Evolutionary conservation across 2,888 invertebrate genomes (phyloP), one percentile per base, ranked within the genome.

Genomic region (Gymnosoma rotundatum): DNA sequence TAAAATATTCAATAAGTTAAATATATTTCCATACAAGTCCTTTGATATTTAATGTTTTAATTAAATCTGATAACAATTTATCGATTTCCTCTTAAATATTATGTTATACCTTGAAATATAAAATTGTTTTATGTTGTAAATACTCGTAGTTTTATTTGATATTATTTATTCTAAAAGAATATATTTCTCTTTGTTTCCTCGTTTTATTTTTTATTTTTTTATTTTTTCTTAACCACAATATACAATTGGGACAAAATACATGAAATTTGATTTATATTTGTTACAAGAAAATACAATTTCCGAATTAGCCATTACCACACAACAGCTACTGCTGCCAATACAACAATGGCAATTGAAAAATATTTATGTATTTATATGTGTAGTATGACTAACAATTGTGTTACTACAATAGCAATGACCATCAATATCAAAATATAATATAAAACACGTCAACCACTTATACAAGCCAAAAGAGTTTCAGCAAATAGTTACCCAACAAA

Each of bases 281-380:
- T 80, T 83, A 78, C 82, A 79, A 66, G 80, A 78, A 80, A 80
- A 86, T 80, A 82, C 86, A 86, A 87, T 84, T 84, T 84, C 81
- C 81, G 84, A 81, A 84, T 84, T 84, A 78, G 81, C 81, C 78
- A 78, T 74, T 84, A 84, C 84, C 78, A 83, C 75, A 66, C 54
- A 63, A 48, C 50, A 32, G 42, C 60, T 56, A 48, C 61, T 61
- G 63, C 54, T 69, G 21, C 48, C 52, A 56, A 38, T 74, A 56
- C 67, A 48, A 38, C 74, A 56, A 67, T 76, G 67, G 42, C 14
- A 52, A 52, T 16, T 18, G 60, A 76, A 78, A 60, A 76, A 52
- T 18, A 42, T 48, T 50, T 58, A 67, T 16, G 7, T n/a, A n/a
- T 48, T 45, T 32, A 64, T 52, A 56, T 18, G 42, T 12, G 42